Base-by-base conservation (phyloP, 2,113 vertebrate species). In the Procavia capensis region DNA sequence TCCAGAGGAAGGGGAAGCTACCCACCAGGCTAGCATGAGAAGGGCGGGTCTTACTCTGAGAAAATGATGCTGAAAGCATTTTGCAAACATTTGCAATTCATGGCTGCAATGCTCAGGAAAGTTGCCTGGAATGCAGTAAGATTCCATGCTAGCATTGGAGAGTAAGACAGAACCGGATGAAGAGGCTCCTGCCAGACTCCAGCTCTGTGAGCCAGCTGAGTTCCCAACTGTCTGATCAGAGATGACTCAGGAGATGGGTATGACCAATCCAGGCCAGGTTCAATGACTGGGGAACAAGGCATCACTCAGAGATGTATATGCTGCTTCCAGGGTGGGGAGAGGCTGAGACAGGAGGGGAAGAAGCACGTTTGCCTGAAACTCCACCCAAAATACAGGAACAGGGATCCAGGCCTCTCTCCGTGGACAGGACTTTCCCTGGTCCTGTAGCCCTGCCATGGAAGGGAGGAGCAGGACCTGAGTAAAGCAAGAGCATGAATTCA, bases 1-100 rank as follows among this genome's bases (percentile, higher is more conserved):
- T 8, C 54, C 7, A 57, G 13, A 57, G 54, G 13, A 57, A 57
- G 17, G 54, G 54, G 54, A 57, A 20, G 8, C 29, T 45, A 2
- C 14, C 39, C 2, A 16, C 5, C 27, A 3, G 14, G 6, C 41
- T 34, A 4, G 25, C 47, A 7, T 50, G 47, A 50, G 29, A 6
- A 85, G 50, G 24, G 41, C 4, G 14, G 16, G 8, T n/a, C 1
- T 20, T 1, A 29, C 25, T 17, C 9, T 1, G 14, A n/a, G 10
- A 22, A 39, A 0, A 0, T 11, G 36, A 29, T 3, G 8, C 2
- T 13, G 6, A 4, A 25, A 45, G 14, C 5, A 2, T 17, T 78
- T 88, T 83, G 29, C 36, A 41, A 16, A 41, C 10, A 57, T 3
- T 57, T 19, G 17, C 3, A 17, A 5, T 64, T 84, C 19, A 39